Conservation (phyloP, 2,888 invertebrate genomes). For the Coelinius sp. region DNA sequence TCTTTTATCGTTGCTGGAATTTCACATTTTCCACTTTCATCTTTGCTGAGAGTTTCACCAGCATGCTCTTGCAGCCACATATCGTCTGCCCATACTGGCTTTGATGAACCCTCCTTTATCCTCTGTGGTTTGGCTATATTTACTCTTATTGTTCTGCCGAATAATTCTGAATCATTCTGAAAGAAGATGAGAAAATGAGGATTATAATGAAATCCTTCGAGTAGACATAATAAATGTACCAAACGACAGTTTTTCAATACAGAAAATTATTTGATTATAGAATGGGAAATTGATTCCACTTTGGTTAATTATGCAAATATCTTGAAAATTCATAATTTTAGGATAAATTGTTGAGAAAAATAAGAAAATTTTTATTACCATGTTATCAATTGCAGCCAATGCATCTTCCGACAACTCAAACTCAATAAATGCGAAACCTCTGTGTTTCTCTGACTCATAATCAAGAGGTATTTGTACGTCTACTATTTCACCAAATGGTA, state of each 20-base stretch:
- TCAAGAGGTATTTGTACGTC: conserved; percentile 98
- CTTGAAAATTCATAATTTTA: no score
- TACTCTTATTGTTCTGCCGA: conserved; percentile 95
- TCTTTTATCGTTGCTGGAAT: conserved; percentile 65
- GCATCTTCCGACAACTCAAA: conserved; percentile 98
- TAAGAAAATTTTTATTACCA: conserved; percentile 76
- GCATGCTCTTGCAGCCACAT: conserved; percentile 98
- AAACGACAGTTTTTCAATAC: no score
- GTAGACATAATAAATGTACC: background rate
- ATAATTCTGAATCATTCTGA: conserved; percentile 97
- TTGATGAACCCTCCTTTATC: conserved; percentile 94
- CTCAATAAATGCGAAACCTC: conserved; percentile 99
- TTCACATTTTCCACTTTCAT: conserved; percentile 68
- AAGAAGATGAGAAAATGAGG: conserved; percentile 11
- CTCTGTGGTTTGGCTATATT: conserved; percentile 98
- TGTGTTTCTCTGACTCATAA: conserved; percentile 96
- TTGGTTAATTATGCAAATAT: no score
- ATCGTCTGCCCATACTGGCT: conserved; percentile 99
- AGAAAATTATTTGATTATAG: no score
- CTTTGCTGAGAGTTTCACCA: conserved; percentile 83
- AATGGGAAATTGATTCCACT: no score
- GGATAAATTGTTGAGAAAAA: no score
- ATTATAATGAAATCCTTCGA: background rate
- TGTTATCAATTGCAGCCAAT: conserved; percentile 98
- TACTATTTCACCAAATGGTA: conserved; percentile 98